phyloP scores from a whole-genome alignment of 2,797 vertebrate species.

The Carcharodon carcharias region DNA sequence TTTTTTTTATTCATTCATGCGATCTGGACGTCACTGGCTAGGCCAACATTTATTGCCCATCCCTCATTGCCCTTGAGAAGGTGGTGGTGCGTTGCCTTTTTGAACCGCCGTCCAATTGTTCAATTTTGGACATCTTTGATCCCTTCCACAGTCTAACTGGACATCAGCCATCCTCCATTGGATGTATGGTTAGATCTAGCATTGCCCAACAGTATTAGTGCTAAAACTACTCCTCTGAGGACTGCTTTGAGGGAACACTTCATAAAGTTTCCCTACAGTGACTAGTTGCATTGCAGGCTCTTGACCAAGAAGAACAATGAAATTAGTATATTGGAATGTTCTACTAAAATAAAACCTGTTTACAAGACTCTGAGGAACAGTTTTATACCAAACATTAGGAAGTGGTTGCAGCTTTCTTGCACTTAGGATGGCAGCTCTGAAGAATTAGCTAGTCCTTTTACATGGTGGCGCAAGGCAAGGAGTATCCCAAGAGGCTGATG shows the following conservation, averaged over 20 bases:
- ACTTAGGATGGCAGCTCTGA: background rate
- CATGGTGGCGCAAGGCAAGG: background rate
- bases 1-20: background rate
- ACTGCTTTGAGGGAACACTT: background rate
- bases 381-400: background rate
- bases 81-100: background rate
- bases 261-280: too few species aligned
- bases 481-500: background rate
- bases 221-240: background rate
- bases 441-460: background rate
- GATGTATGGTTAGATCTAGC: background rate
- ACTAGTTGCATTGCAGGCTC: background rate
- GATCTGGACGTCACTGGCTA: too few species aligned
- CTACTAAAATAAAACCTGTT: too few species aligned
- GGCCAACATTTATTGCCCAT: background rate
- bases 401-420: background rate
- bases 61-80: background rate
- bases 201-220: background rate
- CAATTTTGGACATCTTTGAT: too few species aligned
- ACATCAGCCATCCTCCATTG: background rate
- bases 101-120: background rate
- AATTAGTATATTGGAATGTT: background rate
- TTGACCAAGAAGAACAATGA: background rate
- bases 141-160: background rate
- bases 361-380: background rate